phyloP scores from a whole-genome alignment of 2,888 invertebrate species.

The Lordiphosa andalusiaca region DNA sequence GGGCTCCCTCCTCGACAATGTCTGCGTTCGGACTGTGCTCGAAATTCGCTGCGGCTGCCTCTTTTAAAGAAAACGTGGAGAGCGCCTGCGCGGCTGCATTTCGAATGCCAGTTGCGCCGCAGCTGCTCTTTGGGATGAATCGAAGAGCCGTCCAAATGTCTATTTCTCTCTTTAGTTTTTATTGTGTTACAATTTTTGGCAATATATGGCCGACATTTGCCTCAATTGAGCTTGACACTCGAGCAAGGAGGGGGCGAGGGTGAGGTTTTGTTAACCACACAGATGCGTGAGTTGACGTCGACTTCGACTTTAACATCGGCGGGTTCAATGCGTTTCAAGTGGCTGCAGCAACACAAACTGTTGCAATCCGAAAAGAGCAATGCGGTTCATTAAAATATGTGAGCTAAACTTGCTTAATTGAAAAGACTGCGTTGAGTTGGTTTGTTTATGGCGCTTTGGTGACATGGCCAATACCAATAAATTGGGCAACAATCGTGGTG shows the following conservation, averaged over 20 bases:
- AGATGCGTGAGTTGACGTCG: slow-evolving; percentile 16
- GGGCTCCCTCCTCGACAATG: slow-evolving; percentile 63
- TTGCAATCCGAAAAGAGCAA: slow-evolving; percentile 47
- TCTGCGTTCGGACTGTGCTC: slow-evolving; percentile 71
- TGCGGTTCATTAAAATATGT: slow-evolving; percentile 47
- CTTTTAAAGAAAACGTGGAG: slow-evolving; percentile 75
- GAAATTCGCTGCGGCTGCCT: slow-evolving; percentile 43
- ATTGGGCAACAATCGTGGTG: slow-evolving; percentile 68
- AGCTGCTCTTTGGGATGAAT: slow-evolving; percentile 43
- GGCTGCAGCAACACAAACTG: slow-evolving; percentile 41
- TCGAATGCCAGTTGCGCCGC: slow-evolving; percentile 16
- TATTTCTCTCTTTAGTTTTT: slow-evolving; percentile 23
- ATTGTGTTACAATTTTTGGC: slow-evolving; percentile 26
- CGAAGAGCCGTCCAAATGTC: slow-evolving; percentile 15
- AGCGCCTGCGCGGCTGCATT: slow-evolving; percentile 31
- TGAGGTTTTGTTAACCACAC: slow-evolving; percentile 16
- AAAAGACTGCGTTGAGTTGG: slow-evolving; percentile 24
- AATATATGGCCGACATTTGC: slow-evolving; percentile 17
- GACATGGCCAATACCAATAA: slow-evolving; percentile 65
- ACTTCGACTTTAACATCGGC: slow-evolving; percentile 24
- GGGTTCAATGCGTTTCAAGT: slow-evolving; percentile 61
- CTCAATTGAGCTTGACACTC: slow-evolving; percentile 16
- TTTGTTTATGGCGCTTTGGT: slow-evolving; percentile 21
- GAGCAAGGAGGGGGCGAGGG: not conserved
- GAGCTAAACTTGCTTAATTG: slow-evolving; percentile 47